Evolutionary conservation across 1,140 invertebrate species (phyloP).

Genomic region (Asobara japonica): DNA sequence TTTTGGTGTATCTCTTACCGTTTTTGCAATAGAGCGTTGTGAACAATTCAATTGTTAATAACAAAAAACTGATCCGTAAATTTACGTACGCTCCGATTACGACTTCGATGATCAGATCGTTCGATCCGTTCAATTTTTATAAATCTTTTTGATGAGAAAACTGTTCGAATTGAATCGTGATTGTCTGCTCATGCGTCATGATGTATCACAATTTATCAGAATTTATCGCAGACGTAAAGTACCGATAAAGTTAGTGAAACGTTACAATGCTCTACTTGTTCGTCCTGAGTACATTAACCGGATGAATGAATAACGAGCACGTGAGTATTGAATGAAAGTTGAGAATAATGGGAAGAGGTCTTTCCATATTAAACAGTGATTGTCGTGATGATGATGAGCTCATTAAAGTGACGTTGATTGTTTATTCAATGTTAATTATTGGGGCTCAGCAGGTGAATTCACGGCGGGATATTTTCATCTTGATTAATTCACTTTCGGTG

Average conservation of each 20-base stretch:
- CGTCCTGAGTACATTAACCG: constrained; percentile 19
- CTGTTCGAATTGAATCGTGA: too few relatives aligned
- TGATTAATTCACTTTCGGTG: neutral
- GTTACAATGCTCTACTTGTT: constrained; percentile 27
- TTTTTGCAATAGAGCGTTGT: too few relatives aligned
- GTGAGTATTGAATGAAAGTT: constrained; percentile 19
- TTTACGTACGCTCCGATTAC: too few relatives aligned
- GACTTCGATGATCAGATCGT: too few relatives aligned
- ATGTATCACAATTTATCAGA: too few relatives aligned
- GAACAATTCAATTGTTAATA: too few relatives aligned
- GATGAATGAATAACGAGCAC: constrained; percentile 33
- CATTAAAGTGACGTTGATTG: neutral
- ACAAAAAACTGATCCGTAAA: too few relatives aligned
- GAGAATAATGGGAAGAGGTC: neutral
- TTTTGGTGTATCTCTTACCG: too few relatives aligned
- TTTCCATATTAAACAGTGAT: neutral
- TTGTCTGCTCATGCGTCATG: too few relatives aligned
- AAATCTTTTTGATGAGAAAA: too few relatives aligned
- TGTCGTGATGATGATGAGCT: neutral
- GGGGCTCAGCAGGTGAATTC: neutral
- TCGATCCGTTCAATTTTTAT: too few relatives aligned
- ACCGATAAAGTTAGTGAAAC: neutral
- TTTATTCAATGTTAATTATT: neutral
- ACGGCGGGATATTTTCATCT: neutral
- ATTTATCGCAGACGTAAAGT: too few relatives aligned